Evolutionary conservation across 2,888 invertebrate genomes (phyloP).

Genomic region (Adineta ricciae): DNA sequence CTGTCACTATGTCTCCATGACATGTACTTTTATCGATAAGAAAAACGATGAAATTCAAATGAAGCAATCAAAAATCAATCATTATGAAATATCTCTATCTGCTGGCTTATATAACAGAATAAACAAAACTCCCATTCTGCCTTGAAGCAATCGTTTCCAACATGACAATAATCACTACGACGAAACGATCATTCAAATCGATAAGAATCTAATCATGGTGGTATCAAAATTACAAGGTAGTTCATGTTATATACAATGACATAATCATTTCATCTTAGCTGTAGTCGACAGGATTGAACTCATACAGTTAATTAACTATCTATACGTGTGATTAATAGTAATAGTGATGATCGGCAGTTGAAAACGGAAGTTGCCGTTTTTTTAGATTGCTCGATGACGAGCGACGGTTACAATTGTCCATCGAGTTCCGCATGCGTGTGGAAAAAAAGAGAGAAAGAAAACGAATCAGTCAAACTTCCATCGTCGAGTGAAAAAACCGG

Average conservation of each 20-base stretch:
- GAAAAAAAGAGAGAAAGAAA: not conserved
- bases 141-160: not conserved
- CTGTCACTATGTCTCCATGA: no score
- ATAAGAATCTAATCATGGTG: slow-evolving; percentile 5
- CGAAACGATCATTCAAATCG: not conserved
- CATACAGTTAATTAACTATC: not conserved
- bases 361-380: slow-evolving; percentile 5
- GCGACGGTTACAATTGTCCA: not conserved
- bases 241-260: not conserved
- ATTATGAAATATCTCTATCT: not conserved
- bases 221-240: slow-evolving; percentile 2
- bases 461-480: not conserved
- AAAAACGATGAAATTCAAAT: not conserved
- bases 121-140: not conserved
- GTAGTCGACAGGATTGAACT: not conserved
- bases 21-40: no score
- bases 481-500: not conserved
- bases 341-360: not conserved
- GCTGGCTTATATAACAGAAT: not conserved
- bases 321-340: not conserved
- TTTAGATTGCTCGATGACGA: not conserved
- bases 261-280: not conserved
- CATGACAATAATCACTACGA: not conserved
- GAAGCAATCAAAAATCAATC: not conserved
- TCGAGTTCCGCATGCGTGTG: not conserved